phyloP scores from a whole-genome alignment of 2,797 vertebrate species.

The Pitangus sulphuratus region DNA sequence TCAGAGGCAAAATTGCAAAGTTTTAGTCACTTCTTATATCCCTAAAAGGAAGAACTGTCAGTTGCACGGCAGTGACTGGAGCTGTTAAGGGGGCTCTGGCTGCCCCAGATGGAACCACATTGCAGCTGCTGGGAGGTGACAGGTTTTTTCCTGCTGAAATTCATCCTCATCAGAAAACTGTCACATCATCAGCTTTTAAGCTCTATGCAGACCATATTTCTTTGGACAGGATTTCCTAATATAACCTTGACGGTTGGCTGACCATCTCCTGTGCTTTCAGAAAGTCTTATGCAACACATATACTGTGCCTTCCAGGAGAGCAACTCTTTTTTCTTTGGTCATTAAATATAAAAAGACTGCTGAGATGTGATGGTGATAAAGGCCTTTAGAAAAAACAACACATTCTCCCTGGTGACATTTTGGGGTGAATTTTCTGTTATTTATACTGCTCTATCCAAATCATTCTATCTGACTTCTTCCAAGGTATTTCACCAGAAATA shows the following conservation, averaged over 20 bases:
- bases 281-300: background rate
- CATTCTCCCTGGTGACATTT: background rate
- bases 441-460: background rate
- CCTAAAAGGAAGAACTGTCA: background rate
- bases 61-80: background rate
- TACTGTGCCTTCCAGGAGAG: background rate
- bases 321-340: background rate
- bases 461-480: background rate
- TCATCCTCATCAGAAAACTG: background rate
- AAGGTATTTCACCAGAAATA: background rate
- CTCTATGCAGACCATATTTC: background rate
- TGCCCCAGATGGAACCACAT: rapidly evolving
- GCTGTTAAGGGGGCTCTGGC: background rate
- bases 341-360: constrained; percentile 34
- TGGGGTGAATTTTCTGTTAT: background rate
- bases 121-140: background rate
- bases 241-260: background rate
- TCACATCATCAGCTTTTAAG: background rate
- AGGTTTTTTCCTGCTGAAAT: background rate
- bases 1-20: background rate
- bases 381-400: background rate
- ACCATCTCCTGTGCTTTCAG: background rate
- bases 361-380: background rate
- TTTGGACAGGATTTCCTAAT: background rate
- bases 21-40: background rate